A percentile compares a stretch with the other conserved stretches of the same genome.
phyloP scores from a whole-genome alignment of 2,797 vertebrate species.

The Lycodopsis pacificus region DNA sequence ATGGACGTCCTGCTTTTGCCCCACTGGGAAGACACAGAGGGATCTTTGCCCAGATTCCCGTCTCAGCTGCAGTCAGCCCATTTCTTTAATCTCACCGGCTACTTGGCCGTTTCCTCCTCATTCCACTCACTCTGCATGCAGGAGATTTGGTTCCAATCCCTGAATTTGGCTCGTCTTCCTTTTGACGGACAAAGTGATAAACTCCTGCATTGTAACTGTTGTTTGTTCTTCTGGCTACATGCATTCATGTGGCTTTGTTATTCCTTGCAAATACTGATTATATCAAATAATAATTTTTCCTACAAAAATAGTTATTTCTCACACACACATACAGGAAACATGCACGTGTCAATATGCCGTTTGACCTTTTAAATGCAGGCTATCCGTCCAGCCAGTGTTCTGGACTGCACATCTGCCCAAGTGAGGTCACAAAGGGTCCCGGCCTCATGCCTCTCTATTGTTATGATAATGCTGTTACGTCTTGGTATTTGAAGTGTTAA shows the following conservation, averaged over 20 bases:
- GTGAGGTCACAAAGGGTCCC: constrained; percentile 38
- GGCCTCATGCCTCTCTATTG: constrained; percentile 50
- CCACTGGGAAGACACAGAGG: constrained; percentile 41
- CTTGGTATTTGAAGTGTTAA: constrained; percentile 57
- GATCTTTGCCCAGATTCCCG: constrained; percentile 54
- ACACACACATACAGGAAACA: background rate
- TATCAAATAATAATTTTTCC: background rate
- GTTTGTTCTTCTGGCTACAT: background rate
- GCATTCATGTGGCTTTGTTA: background rate
- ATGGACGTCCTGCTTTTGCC: constrained; percentile 2
- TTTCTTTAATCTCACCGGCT: constrained; percentile 68
- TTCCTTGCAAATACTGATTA: background rate
- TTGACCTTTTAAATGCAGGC: constrained; percentile 36
- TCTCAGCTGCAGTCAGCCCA: constrained; percentile 34
- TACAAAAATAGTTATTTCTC: background rate
- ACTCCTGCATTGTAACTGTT: constrained; percentile 30
- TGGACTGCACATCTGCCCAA: constrained; percentile 58
- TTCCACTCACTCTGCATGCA: constrained; percentile 54
- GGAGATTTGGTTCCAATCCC: constrained; percentile 59
- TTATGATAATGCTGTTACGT: constrained; percentile 64
- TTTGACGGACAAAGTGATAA: constrained; percentile 33
- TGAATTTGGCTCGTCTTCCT: constrained; percentile 40
- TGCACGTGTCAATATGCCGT: constrained; percentile 6
- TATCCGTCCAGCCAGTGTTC: constrained; percentile 7
- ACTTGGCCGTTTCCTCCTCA: constrained; percentile 62